phyloP scores from a whole-genome alignment of 1,140 invertebrate species.

The Diorhabda carinulata region DNA sequence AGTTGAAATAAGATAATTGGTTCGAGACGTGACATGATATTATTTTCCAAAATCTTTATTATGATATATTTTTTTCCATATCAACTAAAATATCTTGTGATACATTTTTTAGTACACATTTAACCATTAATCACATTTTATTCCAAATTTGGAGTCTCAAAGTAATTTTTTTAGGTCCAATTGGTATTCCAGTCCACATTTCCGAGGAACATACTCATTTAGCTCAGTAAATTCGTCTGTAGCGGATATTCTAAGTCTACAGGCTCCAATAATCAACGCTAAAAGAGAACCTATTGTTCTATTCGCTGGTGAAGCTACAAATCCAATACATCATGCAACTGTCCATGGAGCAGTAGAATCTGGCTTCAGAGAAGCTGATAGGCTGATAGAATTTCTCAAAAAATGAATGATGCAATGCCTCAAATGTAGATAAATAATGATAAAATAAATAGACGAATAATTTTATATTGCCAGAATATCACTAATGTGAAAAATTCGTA shows the following conservation, averaged over 20 bases:
- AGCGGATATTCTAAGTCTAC: neutral
- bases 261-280: slow-evolving; percentile 44
- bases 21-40: too few species aligned
- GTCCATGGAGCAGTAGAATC: slow-evolving; percentile 78
- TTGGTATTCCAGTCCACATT: slow-evolving; percentile 50
- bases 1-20: too few species aligned
- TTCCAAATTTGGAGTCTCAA: too few species aligned
- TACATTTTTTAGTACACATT: too few species aligned
- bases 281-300: slow-evolving; percentile 51
- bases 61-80: too few species aligned
- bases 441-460: too few species aligned
- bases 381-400: slow-evolving; percentile 44
- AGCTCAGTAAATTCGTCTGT: slow-evolving; percentile 45
- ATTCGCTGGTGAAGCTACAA: slow-evolving; percentile 73
- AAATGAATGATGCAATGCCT: neutral
- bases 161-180: slow-evolving; percentile 30
- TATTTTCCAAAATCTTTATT: too few species aligned
- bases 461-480: too few species aligned
- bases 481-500: too few species aligned
- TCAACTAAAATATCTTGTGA: too few species aligned
- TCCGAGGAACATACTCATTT: slow-evolving; percentile 51
- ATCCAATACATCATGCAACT: slow-evolving; percentile 64
- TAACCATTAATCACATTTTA: too few species aligned
- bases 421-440: too few species aligned
- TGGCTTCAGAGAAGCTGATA: slow-evolving; percentile 72